Percentiles rank a stretch among this genome's conserved stretches.
These are phyloP conservation scores for Stenurella melanura DNA, from an alignment of 2,888 invertebrate species.

Conservation along the genomic window DNA sequence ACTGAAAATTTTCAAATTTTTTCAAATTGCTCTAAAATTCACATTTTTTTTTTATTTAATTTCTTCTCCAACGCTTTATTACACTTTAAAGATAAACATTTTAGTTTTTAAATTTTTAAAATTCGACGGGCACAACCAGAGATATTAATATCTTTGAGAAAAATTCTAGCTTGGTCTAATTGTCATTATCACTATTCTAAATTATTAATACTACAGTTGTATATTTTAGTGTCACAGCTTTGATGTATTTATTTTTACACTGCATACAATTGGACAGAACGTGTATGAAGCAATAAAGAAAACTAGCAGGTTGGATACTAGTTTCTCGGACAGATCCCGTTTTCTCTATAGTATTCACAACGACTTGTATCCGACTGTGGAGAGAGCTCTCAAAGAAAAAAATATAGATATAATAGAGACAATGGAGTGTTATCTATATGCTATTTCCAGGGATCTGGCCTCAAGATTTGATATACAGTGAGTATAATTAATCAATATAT, in stretches of 20 bases:
- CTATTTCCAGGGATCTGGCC: constrained; percentile 49
- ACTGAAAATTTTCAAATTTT: no score
- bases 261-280: constrained; percentile 53
- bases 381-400: constrained; percentile 7
- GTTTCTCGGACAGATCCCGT: not conserved
- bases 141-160: no score
- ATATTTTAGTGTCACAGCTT: constrained; percentile 8
- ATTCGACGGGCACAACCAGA: no score
- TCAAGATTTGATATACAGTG: constrained; percentile 58
- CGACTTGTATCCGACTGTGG: not conserved
- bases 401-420: not conserved
- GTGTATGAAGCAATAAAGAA: constrained; percentile 17
- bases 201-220: not conserved
- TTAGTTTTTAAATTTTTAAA: no score
- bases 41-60: no score
- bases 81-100: no score
- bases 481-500: no score
- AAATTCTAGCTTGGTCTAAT: no score
- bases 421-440: constrained; percentile 11
- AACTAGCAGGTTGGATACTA: constrained; percentile 18
- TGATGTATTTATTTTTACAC: constrained; percentile 62
- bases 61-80: no score
- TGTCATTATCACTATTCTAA: no score
- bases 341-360: constrained; percentile 11
- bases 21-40: no score